phyloP scores from a whole-genome alignment of 2,888 invertebrate genomes.

The Morinoia aosen region DNA sequence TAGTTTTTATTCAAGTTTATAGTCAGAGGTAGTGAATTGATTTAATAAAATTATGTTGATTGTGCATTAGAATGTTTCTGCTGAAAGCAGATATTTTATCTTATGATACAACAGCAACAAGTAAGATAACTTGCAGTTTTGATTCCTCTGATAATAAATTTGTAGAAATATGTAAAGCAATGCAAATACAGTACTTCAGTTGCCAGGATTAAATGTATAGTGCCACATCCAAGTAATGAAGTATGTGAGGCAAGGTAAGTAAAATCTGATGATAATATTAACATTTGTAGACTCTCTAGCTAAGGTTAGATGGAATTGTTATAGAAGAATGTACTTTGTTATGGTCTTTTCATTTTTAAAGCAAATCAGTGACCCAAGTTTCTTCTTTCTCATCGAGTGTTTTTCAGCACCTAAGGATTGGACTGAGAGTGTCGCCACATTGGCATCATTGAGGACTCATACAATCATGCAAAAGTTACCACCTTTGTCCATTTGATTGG shows the following conservation, averaged over 20 bases:
- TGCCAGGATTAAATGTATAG: background rate
- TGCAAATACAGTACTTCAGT: background rate
- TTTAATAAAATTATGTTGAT: background rate
- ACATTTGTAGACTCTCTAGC: background rate
- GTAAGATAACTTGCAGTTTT: background rate
- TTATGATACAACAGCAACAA: background rate
- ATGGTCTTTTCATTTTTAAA: background rate
- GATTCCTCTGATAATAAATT: background rate
- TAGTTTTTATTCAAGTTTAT: background rate
- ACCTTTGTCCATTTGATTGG: slow-evolving; percentile 50
- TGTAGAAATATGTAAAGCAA: background rate
- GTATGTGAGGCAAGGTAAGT: background rate
- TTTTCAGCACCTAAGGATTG: slow-evolving; percentile 52
- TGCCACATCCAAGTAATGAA: background rate
- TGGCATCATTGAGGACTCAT: slow-evolving; percentile 49
- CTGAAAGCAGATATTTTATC: background rate
- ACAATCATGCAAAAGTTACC: slow-evolving; percentile 50
- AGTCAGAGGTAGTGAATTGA: background rate
- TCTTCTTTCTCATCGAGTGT: slow-evolving; percentile 48
- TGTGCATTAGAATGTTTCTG: background rate
- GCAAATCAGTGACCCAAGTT: slow-evolving; percentile 45
- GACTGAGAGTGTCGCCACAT: slow-evolving; percentile 31
- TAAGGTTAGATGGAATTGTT: background rate
- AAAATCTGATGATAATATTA: background rate
- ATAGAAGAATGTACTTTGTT: background rate